Percentiles rank a stretch among this genome's conserved stretches.
These are phyloP conservation scores for Diabrotica virgifera DNA, from an alignment of 1,140 invertebrate species.

Conservation along the genomic window DNA sequence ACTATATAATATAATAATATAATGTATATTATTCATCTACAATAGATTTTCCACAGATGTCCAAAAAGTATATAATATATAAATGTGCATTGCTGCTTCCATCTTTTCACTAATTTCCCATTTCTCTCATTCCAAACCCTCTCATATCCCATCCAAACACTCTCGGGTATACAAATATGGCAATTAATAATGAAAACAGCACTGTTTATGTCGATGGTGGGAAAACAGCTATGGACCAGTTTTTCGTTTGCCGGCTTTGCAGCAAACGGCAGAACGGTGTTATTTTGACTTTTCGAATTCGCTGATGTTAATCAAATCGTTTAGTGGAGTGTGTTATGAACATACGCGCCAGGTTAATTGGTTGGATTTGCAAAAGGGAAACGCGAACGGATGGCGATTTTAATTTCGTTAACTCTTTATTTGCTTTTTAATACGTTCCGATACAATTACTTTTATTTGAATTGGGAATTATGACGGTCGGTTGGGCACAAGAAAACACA, in stretches of 20 bases:
- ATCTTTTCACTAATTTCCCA: too few species aligned
- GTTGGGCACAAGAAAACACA: too few species aligned
- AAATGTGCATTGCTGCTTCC: too few species aligned
- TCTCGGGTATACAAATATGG: slow-evolving; percentile 15
- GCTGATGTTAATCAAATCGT: slow-evolving; percentile 16
- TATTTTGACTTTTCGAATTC: slow-evolving; percentile 13
- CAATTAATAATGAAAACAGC: slow-evolving; percentile 16
- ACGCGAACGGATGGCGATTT: background rate
- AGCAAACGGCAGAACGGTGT: background rate
- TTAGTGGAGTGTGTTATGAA: slow-evolving; percentile 5
- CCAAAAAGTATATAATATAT: too few species aligned
- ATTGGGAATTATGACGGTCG: too few species aligned
- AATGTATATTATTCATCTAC: too few species aligned
- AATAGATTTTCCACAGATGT: too few species aligned
- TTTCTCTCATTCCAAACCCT: background rate
- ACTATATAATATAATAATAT: too few species aligned
- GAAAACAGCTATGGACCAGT: slow-evolving; percentile 9
- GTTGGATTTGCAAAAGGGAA: slow-evolving; percentile 7
- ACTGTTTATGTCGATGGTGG: slow-evolving; percentile 7
- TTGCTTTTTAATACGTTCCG: too few species aligned
- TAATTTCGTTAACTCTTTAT: too few species aligned
- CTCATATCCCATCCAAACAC: slow-evolving; percentile 1
- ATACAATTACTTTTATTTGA: too few species aligned
- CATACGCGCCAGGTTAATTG: slow-evolving; percentile 8
- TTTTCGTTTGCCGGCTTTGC: slow-evolving; percentile 4